phyloP scores from a whole-genome alignment of 2,113 vertebrate species.

The Sinocyclocheilus rhinocerous region DNA sequence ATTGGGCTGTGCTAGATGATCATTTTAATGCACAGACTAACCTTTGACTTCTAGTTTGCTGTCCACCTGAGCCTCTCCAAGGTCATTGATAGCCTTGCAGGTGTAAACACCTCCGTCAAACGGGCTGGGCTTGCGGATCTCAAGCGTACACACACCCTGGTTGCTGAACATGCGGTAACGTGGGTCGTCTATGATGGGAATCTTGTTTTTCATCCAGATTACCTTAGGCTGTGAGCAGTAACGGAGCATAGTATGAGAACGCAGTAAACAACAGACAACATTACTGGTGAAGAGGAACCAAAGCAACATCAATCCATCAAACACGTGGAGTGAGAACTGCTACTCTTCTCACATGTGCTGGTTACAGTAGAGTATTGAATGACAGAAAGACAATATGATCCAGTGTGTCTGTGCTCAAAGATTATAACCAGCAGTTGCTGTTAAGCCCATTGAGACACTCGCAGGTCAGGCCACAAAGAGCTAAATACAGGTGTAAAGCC shows the following conservation, averaged over 20 bases:
- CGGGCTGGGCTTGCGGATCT: conserved; percentile 94
- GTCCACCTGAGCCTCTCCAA: conserved; percentile 91
- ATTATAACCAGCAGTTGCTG: conserved; percentile 21
- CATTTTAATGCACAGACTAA: conserved; percentile 67
- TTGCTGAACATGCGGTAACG: conserved; percentile 96
- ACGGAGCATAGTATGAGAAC: neutral
- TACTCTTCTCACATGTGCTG: neutral
- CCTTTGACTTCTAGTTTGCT: conserved; percentile 99
- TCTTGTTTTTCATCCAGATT: conserved; percentile 98
- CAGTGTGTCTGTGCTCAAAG: neutral
- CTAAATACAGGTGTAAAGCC: conserved; percentile 25
- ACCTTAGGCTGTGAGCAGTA: conserved; percentile 85
- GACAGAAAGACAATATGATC: conserved; percentile 1
- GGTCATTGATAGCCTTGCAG: conserved; percentile 89
- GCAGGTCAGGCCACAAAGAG: neutral
- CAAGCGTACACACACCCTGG: conserved; percentile 95
- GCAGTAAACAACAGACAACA: neutral
- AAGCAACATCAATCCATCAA: neutral
- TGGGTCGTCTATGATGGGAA: conserved; percentile 87
- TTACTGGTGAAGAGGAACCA: neutral
- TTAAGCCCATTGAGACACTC: neutral
- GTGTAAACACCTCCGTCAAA: conserved; percentile 91
- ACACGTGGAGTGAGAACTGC: neutral
- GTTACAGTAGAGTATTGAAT: neutral
- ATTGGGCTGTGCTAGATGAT: neutral